Conservation (phyloP, 37 sponge, comb jelly and placozoan genomes). For the Beroe ovata region DNA sequence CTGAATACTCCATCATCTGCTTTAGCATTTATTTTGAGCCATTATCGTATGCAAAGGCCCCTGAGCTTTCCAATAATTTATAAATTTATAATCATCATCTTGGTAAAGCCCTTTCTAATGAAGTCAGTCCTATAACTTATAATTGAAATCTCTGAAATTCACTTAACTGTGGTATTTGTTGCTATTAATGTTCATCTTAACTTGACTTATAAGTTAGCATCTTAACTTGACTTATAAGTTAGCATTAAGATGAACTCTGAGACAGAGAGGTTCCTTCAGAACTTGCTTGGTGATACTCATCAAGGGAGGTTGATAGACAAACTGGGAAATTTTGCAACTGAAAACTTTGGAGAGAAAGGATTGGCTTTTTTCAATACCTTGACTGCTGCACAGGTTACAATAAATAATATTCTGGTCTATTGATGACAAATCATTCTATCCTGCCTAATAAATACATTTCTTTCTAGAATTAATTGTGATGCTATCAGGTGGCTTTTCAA, state of each 20-base stretch:
- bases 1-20: too few species aligned
- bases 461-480: background rate
- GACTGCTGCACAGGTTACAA: conserved; percentile 15
- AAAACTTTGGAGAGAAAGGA: conserved; percentile 58
- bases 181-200: too few species aligned
- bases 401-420: background rate
- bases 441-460: background rate
- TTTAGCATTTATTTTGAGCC: too few species aligned
- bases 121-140: too few species aligned
- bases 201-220: too few species aligned
- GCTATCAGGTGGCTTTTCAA: conserved; percentile 35
- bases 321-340: conserved; percentile 66
- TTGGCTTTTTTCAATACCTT: conserved; percentile 46
- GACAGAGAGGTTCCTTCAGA: conserved; percentile 7
- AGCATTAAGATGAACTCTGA: background rate
- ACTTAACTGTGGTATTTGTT: too few species aligned
- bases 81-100: too few species aligned
- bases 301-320: conserved; percentile 38
- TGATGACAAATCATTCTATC: background rate
- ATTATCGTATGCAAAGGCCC: too few species aligned
- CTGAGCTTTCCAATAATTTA: too few species aligned
- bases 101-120: too few species aligned
- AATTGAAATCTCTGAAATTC: too few species aligned
- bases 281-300: conserved; percentile 50
- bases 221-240: too few species aligned